A percentile compares a stretch with the other conserved stretches of the same genome.
Conservation (phyloP, 2,797 vertebrate species). For the Cacajao melanocephalus region DNA sequence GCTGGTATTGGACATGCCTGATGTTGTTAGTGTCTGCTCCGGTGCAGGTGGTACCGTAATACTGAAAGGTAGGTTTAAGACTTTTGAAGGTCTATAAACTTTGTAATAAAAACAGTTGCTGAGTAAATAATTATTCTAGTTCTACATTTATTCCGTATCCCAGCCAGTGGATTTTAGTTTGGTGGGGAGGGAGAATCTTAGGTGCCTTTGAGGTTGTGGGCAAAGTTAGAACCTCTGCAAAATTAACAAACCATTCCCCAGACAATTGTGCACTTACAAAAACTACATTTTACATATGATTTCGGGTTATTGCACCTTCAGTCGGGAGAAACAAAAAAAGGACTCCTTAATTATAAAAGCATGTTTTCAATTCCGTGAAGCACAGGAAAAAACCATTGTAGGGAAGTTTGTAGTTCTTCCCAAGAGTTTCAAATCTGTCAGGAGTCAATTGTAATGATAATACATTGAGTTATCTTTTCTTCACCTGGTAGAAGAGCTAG, state of each 20-base stretch:
- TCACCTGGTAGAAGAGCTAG: not conserved
- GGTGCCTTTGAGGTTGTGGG: not conserved
- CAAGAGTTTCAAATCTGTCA: not conserved
- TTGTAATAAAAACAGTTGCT: not conserved
- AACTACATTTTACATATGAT: not conserved
- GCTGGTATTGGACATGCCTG: conserved; percentile 91
- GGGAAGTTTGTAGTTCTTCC: not conserved
- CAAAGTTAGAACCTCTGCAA: not conserved
- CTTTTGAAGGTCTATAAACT: not conserved
- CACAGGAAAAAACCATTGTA: not conserved
- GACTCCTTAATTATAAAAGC: not conserved
- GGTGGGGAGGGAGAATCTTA: not conserved
- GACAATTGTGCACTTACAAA: not conserved
- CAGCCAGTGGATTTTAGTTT: not conserved
- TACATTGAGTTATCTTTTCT: not conserved
- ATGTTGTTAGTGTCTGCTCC: conserved; percentile 86
- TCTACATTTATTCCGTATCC: not conserved
- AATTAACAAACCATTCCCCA: not conserved
- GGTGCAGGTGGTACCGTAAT: conserved; percentile 78
- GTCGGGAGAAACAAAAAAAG: not conserved
- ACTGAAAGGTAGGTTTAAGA: conserved; percentile 87
- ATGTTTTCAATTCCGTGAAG: conserved; percentile 16
- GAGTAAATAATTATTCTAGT: not conserved
- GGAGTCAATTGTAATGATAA: not conserved
- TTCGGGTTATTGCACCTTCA: not conserved